Base-by-base conservation (phyloP, 2,888 invertebrate genomes). In the Microctonus brassicae region DNA sequence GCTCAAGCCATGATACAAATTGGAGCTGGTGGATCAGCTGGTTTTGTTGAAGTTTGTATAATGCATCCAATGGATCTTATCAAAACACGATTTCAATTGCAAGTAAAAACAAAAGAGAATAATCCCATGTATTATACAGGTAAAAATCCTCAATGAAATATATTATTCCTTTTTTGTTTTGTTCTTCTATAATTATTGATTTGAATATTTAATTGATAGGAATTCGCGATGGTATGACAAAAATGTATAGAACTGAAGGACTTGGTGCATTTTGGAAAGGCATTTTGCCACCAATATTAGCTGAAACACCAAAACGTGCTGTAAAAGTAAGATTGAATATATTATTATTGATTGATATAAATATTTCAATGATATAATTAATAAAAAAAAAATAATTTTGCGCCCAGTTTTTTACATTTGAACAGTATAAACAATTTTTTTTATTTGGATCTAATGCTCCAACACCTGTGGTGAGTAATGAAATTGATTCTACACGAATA, bases 51-150 rank as follows among this genome's bases (percentile, higher is more conserved):
- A 91, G 96, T 97, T 74, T 96, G 95, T 86, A 93, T 97, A 65
- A 98, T 98, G 97, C 97, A 98, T 88, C 98, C 98, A 0, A 89
- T 98, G 85, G 98, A 98, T 88, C 90, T 98, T 73, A 93, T 98
- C 2, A 98, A 98, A 89, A 98, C 98, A 1, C 91, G 98, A 79
- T 91, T 95, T 78, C 96, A 96, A 88, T 88, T 96, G 62, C 95
- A 95, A 87, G 88, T 89, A 13, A 88, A 88, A 69, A 88, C 88
- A 76, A 80, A 76, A 26, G 75, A 78, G 36, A 63, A 67, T 10
- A 81, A 85, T 75, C 81, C 83, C 65, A 77, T 81, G 53, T 88
- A 88, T 75, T 89, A 90, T 75, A 88, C 88, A 73, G 87, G 86
- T 81, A 79, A 42, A 55, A 53, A 20, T 65, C 34, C 24, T 42